A percentile compares a stretch with the other conserved stretches of the same genome.
Evolutionary conservation across 2,888 invertebrate genomes (phyloP).

Genomic region (Bhutanitis thaidina): DNA sequence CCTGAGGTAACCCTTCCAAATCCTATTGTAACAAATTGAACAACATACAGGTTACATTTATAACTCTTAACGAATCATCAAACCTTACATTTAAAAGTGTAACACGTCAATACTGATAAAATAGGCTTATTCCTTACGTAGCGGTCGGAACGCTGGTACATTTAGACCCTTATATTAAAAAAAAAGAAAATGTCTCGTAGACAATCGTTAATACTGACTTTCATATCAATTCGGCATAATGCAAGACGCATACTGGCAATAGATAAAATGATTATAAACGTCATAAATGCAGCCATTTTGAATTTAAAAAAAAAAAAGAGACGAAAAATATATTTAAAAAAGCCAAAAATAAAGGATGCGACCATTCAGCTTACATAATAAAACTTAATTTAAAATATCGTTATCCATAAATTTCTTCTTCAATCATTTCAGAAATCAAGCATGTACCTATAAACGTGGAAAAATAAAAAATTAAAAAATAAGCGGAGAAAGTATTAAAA

Average conservation of each 20-base stretch:
- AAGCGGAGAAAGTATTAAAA: neutral
- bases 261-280: no score
- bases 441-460: slow-evolving; percentile 66
- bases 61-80: no score
- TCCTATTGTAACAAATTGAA: no score
- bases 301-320: neutral
- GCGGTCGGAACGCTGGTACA: neutral
- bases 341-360: slow-evolving; percentile 54
- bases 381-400: slow-evolving; percentile 23
- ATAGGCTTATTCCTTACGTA: neutral
- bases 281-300: no score
- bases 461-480: slow-evolving; percentile 30
- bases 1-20: no score
- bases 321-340: slow-evolving; percentile 20
- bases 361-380: slow-evolving; percentile 42
- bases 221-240: neutral
- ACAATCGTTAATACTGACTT: slow-evolving; percentile 1
- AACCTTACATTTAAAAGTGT: no score
- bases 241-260: neutral
- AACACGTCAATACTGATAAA: slow-evolving; percentile 1
- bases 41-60: no score
- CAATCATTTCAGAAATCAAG: slow-evolving; percentile 56
- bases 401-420: neutral
- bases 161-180: neutral
- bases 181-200: no score